Base-by-base conservation (phyloP, 2,888 invertebrate species). In the Luperina nickerlii region DNA sequence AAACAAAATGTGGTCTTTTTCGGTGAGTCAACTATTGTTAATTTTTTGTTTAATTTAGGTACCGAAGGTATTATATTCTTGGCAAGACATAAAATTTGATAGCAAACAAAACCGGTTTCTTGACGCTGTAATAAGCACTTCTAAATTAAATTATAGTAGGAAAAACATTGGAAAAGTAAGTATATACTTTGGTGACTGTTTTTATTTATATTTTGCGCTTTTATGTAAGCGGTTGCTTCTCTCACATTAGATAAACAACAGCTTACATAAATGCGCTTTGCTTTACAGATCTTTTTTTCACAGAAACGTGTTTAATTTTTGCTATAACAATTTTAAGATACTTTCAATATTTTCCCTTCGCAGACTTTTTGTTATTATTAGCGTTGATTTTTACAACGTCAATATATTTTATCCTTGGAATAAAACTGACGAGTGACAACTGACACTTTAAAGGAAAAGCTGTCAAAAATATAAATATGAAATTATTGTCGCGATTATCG, bases 1-100 rank as follows among this genome's bases (percentile, higher is more conserved):
- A 42, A 76, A 80, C 78, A 93, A 80, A 74, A 94, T 94, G 94
- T 94, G 90, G 90, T 78, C 87, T 66, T 87, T 90, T 85, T 70
- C 91, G 93, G 94, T 94, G 85, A 88, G 94, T 93, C 45, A 42
- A 54, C 9, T 38, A 18, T 81, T 48, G 48, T 76, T 51, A n/a
- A n/a, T 0, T 45, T 66, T 54, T 65, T 38, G 13, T 38, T 27
- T 38, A 0, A 71, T 60, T 15, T 67, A 32, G 32, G 32, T 32
- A 13, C 24, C 51, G 1, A 32, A 66, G 1, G 20, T 42, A 57
- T 32, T 9, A 8, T 4, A 13, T 24, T 32, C 4, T 48, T 27
- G 20, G 5, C 20, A 24, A 18, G 24, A 7, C n/a, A 60, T n/a
- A 60, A 38, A 75, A 67, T 80, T 74, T 57, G 24, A 0, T 57